A percentile compares a stretch with the other conserved stretches of the same genome.
Conservation (phyloP, 2,888 invertebrate species). For the Coelinius sp. region DNA sequence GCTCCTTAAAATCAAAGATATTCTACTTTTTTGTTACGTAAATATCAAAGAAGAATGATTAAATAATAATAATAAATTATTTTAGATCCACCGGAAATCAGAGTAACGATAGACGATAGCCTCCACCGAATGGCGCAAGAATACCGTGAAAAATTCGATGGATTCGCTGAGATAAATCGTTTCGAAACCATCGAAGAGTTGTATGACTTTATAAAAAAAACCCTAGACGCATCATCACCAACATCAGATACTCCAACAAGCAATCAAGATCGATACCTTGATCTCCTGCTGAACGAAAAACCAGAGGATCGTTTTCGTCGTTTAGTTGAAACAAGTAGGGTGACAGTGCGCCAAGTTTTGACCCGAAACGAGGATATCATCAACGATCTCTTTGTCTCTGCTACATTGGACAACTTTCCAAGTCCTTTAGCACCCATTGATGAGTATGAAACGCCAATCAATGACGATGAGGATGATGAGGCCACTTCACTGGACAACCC, state of each 20-base stretch:
- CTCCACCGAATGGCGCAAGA: slow-evolving; percentile 43
- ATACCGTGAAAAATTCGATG: slow-evolving; percentile 49
- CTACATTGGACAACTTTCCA: slow-evolving; percentile 48
- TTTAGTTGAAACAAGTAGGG: slow-evolving; percentile 43
- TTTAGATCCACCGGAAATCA: slow-evolving; percentile 36
- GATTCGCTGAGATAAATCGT: slow-evolving; percentile 49
- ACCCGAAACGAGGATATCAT: slow-evolving; percentile 45
- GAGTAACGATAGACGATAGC: slow-evolving; percentile 31
- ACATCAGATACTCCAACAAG: background rate
- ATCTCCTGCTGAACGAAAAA: slow-evolving; percentile 47
- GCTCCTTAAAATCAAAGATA: too few species aligned
- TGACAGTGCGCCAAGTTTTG: slow-evolving; percentile 46
- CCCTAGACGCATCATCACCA: slow-evolving; percentile 31
- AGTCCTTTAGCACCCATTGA: slow-evolving; percentile 42
- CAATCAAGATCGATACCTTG: slow-evolving; percentile 46
- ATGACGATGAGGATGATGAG: slow-evolving; percentile 29
- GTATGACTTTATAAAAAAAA: slow-evolving; percentile 49
- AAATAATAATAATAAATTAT: too few species aligned
- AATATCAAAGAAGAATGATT: too few species aligned
- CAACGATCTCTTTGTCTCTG: slow-evolving; percentile 41
- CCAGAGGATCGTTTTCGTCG: slow-evolving; percentile 45
- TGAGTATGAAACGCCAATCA: slow-evolving; percentile 21
- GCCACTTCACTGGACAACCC: slow-evolving; percentile 20
- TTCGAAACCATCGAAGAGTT: slow-evolving; percentile 48
- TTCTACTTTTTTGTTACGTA: too few species aligned